Evolutionary conservation across 1,140 invertebrate species (phyloP), one percentile per base, ranked within the genome.

Genomic region (Lycorma delicatula): DNA sequence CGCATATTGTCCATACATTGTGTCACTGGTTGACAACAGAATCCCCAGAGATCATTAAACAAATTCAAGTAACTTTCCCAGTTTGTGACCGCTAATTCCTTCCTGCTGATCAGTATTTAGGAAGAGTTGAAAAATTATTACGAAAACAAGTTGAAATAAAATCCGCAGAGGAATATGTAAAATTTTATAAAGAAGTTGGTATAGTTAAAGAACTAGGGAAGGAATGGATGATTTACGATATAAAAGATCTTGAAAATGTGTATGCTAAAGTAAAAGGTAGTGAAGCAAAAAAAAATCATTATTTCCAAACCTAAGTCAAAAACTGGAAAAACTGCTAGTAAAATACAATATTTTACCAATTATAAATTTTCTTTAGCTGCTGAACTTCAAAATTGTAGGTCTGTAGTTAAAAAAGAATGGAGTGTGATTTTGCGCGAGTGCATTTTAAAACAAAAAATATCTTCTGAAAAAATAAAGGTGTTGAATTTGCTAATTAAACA

Each of bases 11-110:
- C 11, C 54, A 55, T 12, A 12, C 25, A 13, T 20, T 56, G 18
- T 56, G 11, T n/a, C 29, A 56, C 31, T 49, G 55, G 55, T 28
- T 56, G 2, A 22, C 5, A 22, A 56, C 44, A 13, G 55, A 56
- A 44, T 56, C 46, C 12, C 36, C 18, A 11, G 9, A 11, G n/a
- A 41, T 16, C 38, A 41, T 41, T 41, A 41, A 12, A 41, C 3
- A 20, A 16, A 41, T 41, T 41, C 38, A 41, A n/a, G n/a, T 41
- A 20, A 41, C 38, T 41, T 41, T 41, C 20, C 38, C 38, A 41
- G 38, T 41, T 41, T 20, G 38, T 16, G 38, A 20, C 20, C 38
- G 20, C 38, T 41, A n/a, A 3, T 41, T 41, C 20, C 20, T 41
- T 5, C 38, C 38, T 41, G 38, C 38, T 16, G 38, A 41, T 41